Conservation (phyloP, 2,888 invertebrate genomes). For the Danaus chrysippus region DNA sequence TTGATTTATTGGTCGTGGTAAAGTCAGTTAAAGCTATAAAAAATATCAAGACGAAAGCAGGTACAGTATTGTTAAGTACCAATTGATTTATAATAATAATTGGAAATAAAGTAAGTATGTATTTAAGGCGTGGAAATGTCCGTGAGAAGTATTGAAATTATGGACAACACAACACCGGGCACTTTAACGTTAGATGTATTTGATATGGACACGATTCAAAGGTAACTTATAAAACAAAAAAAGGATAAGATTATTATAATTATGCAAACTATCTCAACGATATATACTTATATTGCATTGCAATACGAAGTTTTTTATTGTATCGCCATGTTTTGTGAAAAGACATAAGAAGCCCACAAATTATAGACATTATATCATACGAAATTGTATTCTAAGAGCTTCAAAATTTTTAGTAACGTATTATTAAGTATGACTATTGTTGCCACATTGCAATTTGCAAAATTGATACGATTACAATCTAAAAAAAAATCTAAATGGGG, state of each 20-base stretch:
- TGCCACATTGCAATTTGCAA: too few relatives aligned
- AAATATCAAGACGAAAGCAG: constrained; percentile 80
- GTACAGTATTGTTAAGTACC: constrained; percentile 39
- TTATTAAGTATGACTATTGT: too few relatives aligned
- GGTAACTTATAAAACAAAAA: constrained; percentile 49
- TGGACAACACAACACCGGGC: constrained; percentile 81
- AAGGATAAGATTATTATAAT: background rate
- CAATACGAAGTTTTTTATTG: too few relatives aligned
- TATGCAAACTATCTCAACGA: too few relatives aligned
- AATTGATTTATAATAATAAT: constrained; percentile 3
- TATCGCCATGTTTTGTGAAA: too few relatives aligned
- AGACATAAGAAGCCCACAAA: too few relatives aligned
- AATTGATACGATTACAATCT: too few relatives aligned
- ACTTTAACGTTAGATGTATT: constrained; percentile 81
- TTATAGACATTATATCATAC: too few relatives aligned
- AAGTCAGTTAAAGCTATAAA: constrained; percentile 81
- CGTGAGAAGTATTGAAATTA: constrained; percentile 83
- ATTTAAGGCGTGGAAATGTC: constrained; percentile 69
- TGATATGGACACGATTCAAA: constrained; percentile 84
- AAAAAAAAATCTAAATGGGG: too few relatives aligned
- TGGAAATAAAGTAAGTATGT: constrained; percentile 47
- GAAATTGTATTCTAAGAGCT: too few relatives aligned
- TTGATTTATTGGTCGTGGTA: constrained; percentile 85
- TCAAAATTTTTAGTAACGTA: too few relatives aligned
- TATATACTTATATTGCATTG: too few relatives aligned